Percentiles rank a stretch among this genome's conserved stretches.
phyloP scores from a whole-genome alignment of 2,797 vertebrate species.

The Anomalospiza imberbis region DNA sequence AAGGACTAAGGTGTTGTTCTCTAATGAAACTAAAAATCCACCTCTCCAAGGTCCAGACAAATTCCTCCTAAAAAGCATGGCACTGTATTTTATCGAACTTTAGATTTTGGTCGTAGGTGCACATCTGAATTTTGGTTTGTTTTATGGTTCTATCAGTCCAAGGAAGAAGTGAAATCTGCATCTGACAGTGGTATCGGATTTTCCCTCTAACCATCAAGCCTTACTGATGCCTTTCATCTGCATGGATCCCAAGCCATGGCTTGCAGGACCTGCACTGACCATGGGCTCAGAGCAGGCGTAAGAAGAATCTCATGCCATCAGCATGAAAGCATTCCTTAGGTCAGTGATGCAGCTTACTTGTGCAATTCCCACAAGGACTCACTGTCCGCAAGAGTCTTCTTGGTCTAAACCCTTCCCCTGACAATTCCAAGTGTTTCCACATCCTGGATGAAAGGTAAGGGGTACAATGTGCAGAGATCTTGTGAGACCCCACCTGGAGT shows the following conservation, averaged over 20 bases:
- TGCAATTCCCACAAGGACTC: neutral
- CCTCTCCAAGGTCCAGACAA: neutral
- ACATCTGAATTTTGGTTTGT: neutral
- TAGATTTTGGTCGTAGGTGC: neutral
- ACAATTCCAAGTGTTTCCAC: neutral
- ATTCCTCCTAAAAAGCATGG: neutral
- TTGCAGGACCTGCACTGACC: neutral
- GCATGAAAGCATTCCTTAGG: neutral
- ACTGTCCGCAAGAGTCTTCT: neutral
- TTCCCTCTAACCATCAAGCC: neutral
- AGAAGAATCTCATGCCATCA: neutral
- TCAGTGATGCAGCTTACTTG: neutral
- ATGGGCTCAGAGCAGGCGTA: neutral
- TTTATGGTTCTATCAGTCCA: neutral
- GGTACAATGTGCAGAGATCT: neutral
- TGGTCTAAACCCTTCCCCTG: neutral
- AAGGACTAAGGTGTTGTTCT: neutral
- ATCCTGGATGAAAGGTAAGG: neutral
- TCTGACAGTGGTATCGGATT: fast-evolving
- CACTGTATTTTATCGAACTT: neutral
- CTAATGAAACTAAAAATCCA: neutral
- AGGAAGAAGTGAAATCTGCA: neutral
- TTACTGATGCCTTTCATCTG: neutral
- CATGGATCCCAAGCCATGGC: neutral
- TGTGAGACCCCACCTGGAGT: neutral